These are phyloP conservation scores for Dolichopus griseipennis DNA, from an alignment of 2,888 invertebrate species.

Conservation along the genomic window DNA sequence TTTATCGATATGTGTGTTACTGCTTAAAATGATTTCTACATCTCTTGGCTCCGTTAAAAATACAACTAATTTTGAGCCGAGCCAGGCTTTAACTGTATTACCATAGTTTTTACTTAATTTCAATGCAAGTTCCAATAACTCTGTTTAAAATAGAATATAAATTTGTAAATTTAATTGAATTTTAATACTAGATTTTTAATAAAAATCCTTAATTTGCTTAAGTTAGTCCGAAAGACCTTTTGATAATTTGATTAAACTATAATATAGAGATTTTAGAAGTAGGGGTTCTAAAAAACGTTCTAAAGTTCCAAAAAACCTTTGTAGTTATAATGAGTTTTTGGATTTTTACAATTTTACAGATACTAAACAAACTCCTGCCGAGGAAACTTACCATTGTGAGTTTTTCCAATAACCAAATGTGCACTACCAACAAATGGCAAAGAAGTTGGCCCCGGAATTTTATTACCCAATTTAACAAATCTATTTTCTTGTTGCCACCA, in stretches of 20 bases:
- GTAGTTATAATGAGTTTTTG: no score
- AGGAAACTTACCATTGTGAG: conserved; percentile 49
- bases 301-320: no score
- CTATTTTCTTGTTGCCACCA: conserved; percentile 46
- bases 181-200: neutral
- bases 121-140: neutral
- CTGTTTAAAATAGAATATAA: neutral
- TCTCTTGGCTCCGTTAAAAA: conserved; percentile 62
- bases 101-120: conserved; percentile 7
- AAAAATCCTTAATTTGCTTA: no score
- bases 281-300: no score
- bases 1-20: conserved; percentile 67
- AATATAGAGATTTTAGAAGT: no score
- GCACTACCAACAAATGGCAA: conserved; percentile 64
- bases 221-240: no score
- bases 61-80: conserved; percentile 58
- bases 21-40: conserved; percentile 64
- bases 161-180: neutral
- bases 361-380: no score
- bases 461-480: conserved; percentile 53
- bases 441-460: conserved; percentile 58
- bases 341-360: no score
- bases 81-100: conserved; percentile 45
- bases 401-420: conserved; percentile 52
- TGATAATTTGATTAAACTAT: no score